These are phyloP conservation scores for Falco cherrug DNA, from an alignment of 2,797 vertebrate species.

Conservation along the genomic window DNA sequence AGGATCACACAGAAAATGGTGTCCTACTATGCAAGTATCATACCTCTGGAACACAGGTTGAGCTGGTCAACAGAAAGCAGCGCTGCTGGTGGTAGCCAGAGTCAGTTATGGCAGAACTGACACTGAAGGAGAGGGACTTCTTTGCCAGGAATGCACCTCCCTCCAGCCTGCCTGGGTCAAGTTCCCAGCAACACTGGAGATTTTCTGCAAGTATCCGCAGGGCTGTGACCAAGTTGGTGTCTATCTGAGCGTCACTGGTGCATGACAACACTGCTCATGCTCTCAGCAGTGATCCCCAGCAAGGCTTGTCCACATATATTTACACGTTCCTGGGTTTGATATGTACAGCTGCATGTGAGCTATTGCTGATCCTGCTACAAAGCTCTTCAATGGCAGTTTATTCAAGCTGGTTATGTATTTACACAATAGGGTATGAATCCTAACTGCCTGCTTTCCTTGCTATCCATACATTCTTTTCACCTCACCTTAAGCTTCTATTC, in stretches of 20 bases:
- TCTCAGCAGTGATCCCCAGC: not conserved
- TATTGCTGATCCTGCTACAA: not conserved
- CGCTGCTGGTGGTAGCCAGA: not conserved
- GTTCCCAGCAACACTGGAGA: not conserved
- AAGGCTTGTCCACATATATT: not conserved
- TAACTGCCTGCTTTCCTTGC: not conserved
- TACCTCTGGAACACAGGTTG: not conserved
- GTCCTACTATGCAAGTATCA: not conserved
- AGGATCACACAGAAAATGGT: not conserved
- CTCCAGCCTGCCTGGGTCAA: not conserved
- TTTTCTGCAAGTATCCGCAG: not conserved
- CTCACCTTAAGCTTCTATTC: not conserved
- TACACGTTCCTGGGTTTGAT: not conserved
- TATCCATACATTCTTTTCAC: not conserved
- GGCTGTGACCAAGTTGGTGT: not conserved
- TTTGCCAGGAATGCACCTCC: not conserved
- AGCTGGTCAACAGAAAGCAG: not conserved
- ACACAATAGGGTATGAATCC: not conserved
- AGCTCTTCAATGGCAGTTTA: not conserved
- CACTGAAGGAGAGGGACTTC: not conserved
- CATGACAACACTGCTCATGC: not conserved
- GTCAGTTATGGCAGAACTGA: not conserved
- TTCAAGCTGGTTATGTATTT: not conserved
- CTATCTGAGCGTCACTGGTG: not conserved
- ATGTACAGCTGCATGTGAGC: not conserved